Evolutionary conservation across 2,113 vertebrate species (phyloP).

Genomic region (Pseudolaguvia tuberculata): DNA sequence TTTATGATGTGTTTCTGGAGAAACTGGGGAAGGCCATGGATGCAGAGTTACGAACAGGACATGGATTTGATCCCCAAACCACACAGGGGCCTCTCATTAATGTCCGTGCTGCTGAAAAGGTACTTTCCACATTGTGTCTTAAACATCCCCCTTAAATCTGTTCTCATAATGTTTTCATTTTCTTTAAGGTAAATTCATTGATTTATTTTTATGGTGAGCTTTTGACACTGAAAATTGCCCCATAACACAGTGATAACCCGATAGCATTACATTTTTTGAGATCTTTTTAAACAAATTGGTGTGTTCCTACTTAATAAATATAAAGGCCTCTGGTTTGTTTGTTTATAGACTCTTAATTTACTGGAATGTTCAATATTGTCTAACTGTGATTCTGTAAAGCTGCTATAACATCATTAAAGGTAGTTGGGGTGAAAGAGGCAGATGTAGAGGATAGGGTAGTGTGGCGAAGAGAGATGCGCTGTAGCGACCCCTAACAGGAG

Average conservation of each 20-base stretch:
- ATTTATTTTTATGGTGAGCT: background rate
- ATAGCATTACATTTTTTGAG: too few species aligned
- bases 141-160: background rate
- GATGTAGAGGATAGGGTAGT: too few species aligned
- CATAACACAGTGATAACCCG: background rate
- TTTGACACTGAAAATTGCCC: background rate
- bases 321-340: background rate
- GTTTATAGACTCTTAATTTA: too few species aligned
- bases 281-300: background rate
- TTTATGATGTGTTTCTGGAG: slow-evolving; percentile 83
- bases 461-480: too few species aligned
- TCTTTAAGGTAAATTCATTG: background rate
- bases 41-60: slow-evolving; percentile 74
- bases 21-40: slow-evolving; percentile 79
- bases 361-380: too few species aligned
- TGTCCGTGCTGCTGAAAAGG: slow-evolving; percentile 85
- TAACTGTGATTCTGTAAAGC: too few species aligned
- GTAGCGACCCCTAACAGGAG: too few species aligned
- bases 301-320: background rate
- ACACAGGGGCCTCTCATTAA: slow-evolving; percentile 96
- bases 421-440: too few species aligned
- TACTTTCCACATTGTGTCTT: slow-evolving; percentile 42
- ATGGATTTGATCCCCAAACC: slow-evolving; percentile 79
- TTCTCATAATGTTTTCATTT: background rate
- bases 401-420: too few species aligned